Evolutionary conservation across 2,113 vertebrate species (phyloP), one percentile per base, ranked within the genome.

Genomic region (Passer domesticus): DNA sequence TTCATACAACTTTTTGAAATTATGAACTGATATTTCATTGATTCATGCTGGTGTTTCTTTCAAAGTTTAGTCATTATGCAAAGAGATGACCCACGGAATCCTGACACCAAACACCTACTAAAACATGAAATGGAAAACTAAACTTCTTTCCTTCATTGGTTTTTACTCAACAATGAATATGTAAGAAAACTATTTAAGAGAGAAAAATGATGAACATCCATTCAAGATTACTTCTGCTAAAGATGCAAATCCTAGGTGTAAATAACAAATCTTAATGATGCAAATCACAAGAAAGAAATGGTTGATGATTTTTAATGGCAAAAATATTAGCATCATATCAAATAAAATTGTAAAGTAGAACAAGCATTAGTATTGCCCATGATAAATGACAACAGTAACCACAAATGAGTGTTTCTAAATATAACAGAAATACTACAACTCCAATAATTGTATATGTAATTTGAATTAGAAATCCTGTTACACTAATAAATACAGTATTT

Each of bases 81-180:
- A 78, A 69, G 74, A 94, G 78, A 70, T 86, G 92, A 87, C 39
- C 90, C 1, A 9, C 55, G 67, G 79, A 73, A 89, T 75, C 72
- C 49, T 87, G 35, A 92, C 41, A 96, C 37, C 35, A 81, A 94
- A 92, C 77, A 76, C n/a, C 79, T 47, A 83, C 19, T 84, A 92
- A 69, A 47, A 67, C 24, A 84, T 30, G 23, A 66, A 73, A 92
- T 35, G 53, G 41, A 88, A 94, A 86, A 50, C 9, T 19, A 11
- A 74, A 59, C 55, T 87, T 85, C 70, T 86, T 85, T 89, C 52
- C 68, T 83, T 91, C 14, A 23, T 33, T 76, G 18, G 9, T 66
- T 92, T 97, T 90, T 46, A 83, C 39, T 91, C 43, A 74, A 19
- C 67, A 78, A 78, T 62, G 47, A 85, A 18, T 67, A 73, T n/a